phyloP scores from a whole-genome alignment of 2,888 invertebrate species.

The Drosophila algonquin region DNA sequence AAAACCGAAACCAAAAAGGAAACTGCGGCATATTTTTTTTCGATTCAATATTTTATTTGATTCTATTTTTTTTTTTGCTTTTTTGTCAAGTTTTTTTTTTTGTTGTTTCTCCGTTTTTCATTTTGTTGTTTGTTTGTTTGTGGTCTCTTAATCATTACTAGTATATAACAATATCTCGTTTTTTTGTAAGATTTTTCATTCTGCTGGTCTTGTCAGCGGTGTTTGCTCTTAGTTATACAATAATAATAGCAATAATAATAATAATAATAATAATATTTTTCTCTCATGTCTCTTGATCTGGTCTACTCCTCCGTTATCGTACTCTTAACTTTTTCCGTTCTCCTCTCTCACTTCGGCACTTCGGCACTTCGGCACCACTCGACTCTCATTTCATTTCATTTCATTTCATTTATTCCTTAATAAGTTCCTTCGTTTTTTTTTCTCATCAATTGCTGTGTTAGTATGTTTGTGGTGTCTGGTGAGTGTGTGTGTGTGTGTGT shows the following conservation, averaged over 20 bases:
- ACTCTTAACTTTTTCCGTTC: constrained; percentile 26
- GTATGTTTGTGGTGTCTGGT: constrained; percentile 31
- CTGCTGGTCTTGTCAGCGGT: constrained; percentile 82
- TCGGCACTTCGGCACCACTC: constrained; percentile 57
- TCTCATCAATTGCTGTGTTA: constrained; percentile 59
- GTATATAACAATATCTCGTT: constrained; percentile 82
- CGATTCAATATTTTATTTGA: constrained; percentile 79
- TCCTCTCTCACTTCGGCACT: constrained; percentile 39
- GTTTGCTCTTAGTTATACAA: constrained; percentile 78
- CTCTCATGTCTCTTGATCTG: constrained; percentile 74
- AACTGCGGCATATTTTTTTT: constrained; percentile 47
- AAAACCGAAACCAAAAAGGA: background rate
- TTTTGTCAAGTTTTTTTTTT: constrained; percentile 73
- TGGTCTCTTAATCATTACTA: constrained; percentile 81
- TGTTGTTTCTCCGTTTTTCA: constrained; percentile 64
- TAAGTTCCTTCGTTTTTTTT: constrained; percentile 52
- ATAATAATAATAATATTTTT: constrained; percentile 75
- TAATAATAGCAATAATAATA: constrained; percentile 67
- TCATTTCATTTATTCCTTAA: constrained; percentile 45
- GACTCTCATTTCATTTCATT: constrained; percentile 23
- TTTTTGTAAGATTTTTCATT: constrained; percentile 79
- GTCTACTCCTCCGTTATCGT: constrained; percentile 54
- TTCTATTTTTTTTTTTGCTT: constrained; percentile 68
- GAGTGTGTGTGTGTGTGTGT: constrained; percentile 28
- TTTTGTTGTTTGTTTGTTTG: constrained; percentile 72